Base-by-base conservation (phyloP, 2,888 invertebrate genomes). In the Pristionchus japonicus region DNA sequence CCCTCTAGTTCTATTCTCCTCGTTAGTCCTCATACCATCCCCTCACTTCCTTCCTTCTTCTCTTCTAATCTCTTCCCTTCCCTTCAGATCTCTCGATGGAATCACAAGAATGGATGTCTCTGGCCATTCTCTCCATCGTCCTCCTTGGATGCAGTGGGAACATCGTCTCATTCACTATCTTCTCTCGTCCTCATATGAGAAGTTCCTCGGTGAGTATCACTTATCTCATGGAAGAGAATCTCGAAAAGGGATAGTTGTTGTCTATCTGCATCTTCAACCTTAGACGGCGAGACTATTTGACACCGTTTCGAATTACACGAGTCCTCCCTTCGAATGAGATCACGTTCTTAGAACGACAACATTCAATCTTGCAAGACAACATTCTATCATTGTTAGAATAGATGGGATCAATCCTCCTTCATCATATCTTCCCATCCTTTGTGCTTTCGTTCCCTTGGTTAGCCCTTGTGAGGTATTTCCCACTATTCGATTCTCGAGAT, bases 131-230 rank as follows among this genome's bases (percentile, higher is more conserved):
- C 52, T 88, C 90, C 31, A 91, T 93, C 27, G 91, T 93, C 34
- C 70, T 93, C 31, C 88, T 93, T 84, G 93, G 93, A 27, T 89
- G 80, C 31, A 43, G 57, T 61, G 93, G 93, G 23, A 93, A 93
- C 87, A 86, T 92, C 27, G 89, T 93, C 17, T 93, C 92, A 40
- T 91, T 92, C 88, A 82, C 91, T 34, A 87, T 92, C 27, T 93
- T 93, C 91, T 90, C 92, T 83, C 90, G 92, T 86, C 92, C 92
- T 27, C 92, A 91, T 88, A 92, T 92, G 92, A 61, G 92, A 87
- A 86, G 90, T 20, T 91, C 92, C 47, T 92, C 92, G 34, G 93
- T 91, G 34, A 89, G 90, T 89, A 6, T n/a, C n/a, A n/a, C n/a
- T n/a, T n/a, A n/a, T n/a, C n/a, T n/a, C n/a, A n/a, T n/a, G n/a